Percentiles rank a stretch among this genome's conserved stretches.
These are phyloP conservation scores for Halictus quadricinctus DNA, from an alignment of 2,888 invertebrate genomes.

Conservation along the genomic window DNA sequence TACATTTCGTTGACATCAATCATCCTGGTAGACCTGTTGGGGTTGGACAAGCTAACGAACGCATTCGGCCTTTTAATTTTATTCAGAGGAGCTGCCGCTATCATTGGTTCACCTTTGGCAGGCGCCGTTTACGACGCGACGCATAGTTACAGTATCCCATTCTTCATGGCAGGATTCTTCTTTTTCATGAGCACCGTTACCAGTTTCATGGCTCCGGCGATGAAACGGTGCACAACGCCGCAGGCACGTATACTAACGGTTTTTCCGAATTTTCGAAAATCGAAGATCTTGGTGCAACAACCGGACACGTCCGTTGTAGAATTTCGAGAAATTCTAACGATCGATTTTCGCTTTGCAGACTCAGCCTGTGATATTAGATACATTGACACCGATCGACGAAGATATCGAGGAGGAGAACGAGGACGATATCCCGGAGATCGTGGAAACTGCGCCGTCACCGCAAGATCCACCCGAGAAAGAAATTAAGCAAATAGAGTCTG, in stretches of 20 bases:
- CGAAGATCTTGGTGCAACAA: no score
- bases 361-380: slow-evolving; percentile 87
- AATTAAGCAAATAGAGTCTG: slow-evolving; percentile 89
- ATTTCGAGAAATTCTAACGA: not conserved
- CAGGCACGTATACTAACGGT: slow-evolving; percentile 68
- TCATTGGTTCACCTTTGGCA: slow-evolving; percentile 92
- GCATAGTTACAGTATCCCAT: slow-evolving; percentile 92
- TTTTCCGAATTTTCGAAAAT: not conserved
- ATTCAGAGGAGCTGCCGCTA: slow-evolving; percentile 97
- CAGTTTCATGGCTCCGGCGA: slow-evolving; percentile 91
- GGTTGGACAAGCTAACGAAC: slow-evolving; percentile 97
- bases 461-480: slow-evolving; percentile 82
- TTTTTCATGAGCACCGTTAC: slow-evolving; percentile 93
- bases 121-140: slow-evolving; percentile 96
- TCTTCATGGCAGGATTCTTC: slow-evolving; percentile 95
- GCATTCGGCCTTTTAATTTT: slow-evolving; percentile 98
- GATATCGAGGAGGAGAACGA: slow-evolving; percentile 87
- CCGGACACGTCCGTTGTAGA: not conserved
- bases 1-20: slow-evolving; percentile 99
- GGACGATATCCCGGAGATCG: slow-evolving; percentile 91
- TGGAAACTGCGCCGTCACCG: slow-evolving; percentile 88
- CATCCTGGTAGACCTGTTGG: slow-evolving; percentile 97
- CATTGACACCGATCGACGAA: slow-evolving; percentile 92
- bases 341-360: slow-evolving; percentile 81
- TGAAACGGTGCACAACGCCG: slow-evolving; percentile 84